Evolutionary conservation across 2,888 invertebrate genomes (phyloP).

Genomic region (Xanthostigma xanthostigma): DNA sequence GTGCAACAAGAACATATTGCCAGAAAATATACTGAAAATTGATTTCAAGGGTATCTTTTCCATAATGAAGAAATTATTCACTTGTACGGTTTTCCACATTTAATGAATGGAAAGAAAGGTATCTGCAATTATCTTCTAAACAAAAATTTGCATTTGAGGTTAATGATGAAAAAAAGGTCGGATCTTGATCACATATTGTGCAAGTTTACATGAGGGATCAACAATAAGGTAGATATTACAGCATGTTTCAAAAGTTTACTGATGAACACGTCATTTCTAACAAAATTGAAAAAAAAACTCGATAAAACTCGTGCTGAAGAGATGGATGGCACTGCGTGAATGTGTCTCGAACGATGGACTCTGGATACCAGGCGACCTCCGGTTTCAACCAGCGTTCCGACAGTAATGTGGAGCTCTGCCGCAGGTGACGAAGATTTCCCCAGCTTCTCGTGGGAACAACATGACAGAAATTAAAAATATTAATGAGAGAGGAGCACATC

Average conservation of each 20-base stretch:
- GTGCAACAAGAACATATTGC: slow-evolving; percentile 1
- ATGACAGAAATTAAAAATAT: too few relatives aligned
- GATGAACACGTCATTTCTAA: slow-evolving; percentile 1
- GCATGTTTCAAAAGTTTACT: slow-evolving; percentile 3
- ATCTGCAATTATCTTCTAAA: neutral
- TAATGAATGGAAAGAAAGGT: slow-evolving; percentile 6
- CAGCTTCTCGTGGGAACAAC: too few relatives aligned
- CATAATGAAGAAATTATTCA: slow-evolving; percentile 3
- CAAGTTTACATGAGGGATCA: slow-evolving; percentile 5
- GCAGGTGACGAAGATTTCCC: too few relatives aligned
- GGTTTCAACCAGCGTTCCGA: too few relatives aligned
- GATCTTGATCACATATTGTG: slow-evolving; percentile 4
- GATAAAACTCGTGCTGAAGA: slow-evolving; percentile 4
- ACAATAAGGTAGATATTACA: neutral
- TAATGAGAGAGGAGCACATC: too few relatives aligned
- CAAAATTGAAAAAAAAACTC: slow-evolving; percentile 6
- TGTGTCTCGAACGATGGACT: too few relatives aligned
- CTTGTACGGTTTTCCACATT: slow-evolving; percentile 6
- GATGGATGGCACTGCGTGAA: too few relatives aligned
- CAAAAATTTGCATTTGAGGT: slow-evolving; percentile 3
- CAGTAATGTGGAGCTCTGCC: too few relatives aligned
- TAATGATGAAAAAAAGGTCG: neutral
- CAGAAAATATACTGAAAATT: neutral
- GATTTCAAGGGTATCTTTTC: neutral
- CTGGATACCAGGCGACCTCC: too few relatives aligned